Conservation (phyloP, 2,797 vertebrate species). For the Spondyliosoma cantharus region DNA sequence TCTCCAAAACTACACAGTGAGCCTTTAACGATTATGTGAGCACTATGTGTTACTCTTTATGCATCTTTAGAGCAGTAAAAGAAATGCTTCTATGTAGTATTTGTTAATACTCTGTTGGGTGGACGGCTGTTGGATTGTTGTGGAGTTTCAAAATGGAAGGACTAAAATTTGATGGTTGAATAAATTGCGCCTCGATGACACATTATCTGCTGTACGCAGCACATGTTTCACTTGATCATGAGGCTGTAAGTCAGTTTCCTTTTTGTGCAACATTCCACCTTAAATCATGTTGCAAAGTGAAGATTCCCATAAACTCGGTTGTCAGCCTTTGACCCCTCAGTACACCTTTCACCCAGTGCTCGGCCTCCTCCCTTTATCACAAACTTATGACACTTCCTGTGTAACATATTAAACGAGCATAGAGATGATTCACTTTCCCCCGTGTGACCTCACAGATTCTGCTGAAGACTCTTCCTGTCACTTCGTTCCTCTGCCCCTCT, state of each 20-base stretch:
- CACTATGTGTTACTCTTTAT: not conserved
- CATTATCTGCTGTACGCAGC: not conserved
- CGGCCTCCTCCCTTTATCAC: slow-evolving; percentile 25
- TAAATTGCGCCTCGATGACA: not conserved
- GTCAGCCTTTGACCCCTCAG: slow-evolving; percentile 8
- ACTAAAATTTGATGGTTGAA: not conserved
- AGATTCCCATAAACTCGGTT: slow-evolving; percentile 40
- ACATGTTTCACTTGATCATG: not conserved
- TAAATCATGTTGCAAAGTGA: slow-evolving; percentile 20
- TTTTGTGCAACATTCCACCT: slow-evolving; percentile 27
- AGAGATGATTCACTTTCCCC: slow-evolving; percentile 29
- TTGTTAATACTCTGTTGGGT: not conserved
- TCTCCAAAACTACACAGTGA: no score
- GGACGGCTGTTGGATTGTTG: not conserved
- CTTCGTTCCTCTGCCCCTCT: not conserved
- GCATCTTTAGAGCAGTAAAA: not conserved
- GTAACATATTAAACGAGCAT: slow-evolving; percentile 53
- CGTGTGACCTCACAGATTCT: not conserved
- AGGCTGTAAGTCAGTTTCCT: slow-evolving; percentile 14
- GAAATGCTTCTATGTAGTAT: not conserved
- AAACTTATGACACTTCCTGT: slow-evolving; percentile 37
- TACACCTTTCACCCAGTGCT: slow-evolving; percentile 26
- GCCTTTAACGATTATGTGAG: no score
- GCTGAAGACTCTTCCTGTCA: not conserved
- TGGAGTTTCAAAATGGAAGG: not conserved